A percentile compares a stretch with the other conserved stretches of the same genome.
Evolutionary conservation across 2,888 invertebrate genomes (phyloP).

Genomic region (Tethea ocularis): DNA sequence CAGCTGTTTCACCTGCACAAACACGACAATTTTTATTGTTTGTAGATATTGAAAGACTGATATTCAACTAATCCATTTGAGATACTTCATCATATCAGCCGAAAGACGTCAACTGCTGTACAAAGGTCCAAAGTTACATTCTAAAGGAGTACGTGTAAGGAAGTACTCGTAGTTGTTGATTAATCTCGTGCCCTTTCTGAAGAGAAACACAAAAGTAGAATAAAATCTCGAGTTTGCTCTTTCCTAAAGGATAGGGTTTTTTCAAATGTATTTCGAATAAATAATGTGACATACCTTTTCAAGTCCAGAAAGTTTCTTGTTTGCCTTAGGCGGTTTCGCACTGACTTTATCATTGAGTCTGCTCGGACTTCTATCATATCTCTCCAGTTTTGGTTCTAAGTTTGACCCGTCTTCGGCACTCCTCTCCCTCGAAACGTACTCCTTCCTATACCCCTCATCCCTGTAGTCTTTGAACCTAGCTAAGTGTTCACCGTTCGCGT

Average conservation of each 20-base stretch:
- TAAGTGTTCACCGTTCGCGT: constrained; percentile 73
- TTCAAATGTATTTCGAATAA: not conserved
- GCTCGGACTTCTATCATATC: constrained; percentile 79
- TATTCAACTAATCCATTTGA: not conserved
- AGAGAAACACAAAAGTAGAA: not conserved
- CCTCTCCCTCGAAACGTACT: constrained; percentile 72
- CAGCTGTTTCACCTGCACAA: constrained; percentile 86
- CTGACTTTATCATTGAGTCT: constrained; percentile 79
- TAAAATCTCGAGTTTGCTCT: not conserved
- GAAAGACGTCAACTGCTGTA: too few relatives aligned
- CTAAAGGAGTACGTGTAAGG: not conserved
- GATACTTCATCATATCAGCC: too few relatives aligned
- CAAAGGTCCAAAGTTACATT: too few relatives aligned
- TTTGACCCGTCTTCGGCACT: constrained; percentile 87
- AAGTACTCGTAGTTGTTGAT: not conserved
- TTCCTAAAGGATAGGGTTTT: not conserved
- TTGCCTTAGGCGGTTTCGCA: constrained; percentile 84
- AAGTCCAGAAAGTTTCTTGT: constrained; percentile 88
- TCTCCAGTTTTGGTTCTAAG: constrained; percentile 86
- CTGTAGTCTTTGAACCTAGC: constrained; percentile 62
- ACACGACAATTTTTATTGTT: constrained; percentile 10
- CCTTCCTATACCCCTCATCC: constrained; percentile 68
- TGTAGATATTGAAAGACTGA: not conserved
- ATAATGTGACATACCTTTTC: constrained; percentile 83
- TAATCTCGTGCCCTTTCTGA: not conserved